These are phyloP conservation scores for Neotoxoptera formosana DNA, from an alignment of 1,140 invertebrate species.

Conservation along the genomic window DNA sequence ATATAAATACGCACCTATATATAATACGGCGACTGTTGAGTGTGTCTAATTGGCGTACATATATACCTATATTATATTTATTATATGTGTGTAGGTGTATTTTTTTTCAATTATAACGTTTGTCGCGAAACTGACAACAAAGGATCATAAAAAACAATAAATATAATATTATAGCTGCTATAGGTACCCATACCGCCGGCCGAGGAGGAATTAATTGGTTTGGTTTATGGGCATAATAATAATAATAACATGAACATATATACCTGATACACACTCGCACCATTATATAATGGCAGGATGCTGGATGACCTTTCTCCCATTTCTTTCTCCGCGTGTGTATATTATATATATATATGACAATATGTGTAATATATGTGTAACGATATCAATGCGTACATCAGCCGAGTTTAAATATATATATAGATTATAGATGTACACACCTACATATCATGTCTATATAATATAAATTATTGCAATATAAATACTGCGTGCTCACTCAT, in stretches of 20 bases:
- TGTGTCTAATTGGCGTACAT: constrained; percentile 42
- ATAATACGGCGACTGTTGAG: not conserved
- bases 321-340: not conserved
- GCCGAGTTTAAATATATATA: not conserved
- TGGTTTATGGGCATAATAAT: constrained; percentile 47
- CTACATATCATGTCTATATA: too few species aligned
- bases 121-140: constrained; percentile 52
- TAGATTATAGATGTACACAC: not conserved
- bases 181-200: not conserved
- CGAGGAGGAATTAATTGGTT: constrained; percentile 55
- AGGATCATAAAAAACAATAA: constrained; percentile 56
- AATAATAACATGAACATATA: not conserved
- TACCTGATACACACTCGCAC: not conserved
- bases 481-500: not conserved
- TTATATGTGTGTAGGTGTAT: not conserved
- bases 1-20: not conserved
- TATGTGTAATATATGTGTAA: not conserved
- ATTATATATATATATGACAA: too few species aligned
- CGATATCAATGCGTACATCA: not conserved
- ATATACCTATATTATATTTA: not conserved
- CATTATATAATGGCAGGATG: constrained; percentile 7
- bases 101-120: constrained; percentile 42
- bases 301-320: constrained; percentile 29
- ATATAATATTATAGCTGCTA: not conserved
- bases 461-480: not conserved